These are phyloP conservation scores for Dolichoris vasculosae DNA, from an alignment of 1,140 invertebrate genomes.

Conservation along the genomic window DNA sequence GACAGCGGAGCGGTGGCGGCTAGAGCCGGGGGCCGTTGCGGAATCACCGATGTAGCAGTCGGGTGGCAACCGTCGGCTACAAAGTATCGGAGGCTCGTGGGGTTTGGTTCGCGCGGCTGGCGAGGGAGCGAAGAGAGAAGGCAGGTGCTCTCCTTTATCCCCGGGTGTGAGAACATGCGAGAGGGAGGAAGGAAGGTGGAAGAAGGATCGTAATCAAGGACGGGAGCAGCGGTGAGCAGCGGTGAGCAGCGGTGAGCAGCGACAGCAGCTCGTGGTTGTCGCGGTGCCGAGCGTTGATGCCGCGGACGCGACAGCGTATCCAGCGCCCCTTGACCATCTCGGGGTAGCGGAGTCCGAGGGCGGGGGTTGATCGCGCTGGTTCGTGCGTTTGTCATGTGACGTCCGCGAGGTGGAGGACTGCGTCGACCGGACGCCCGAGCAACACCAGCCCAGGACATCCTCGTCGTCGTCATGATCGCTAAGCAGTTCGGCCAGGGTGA, in stretches of 20 bases:
- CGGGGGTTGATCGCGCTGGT: background rate
- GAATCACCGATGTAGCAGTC: slow-evolving; percentile 58
- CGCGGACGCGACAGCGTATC: background rate
- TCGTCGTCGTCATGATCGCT: slow-evolving; percentile 64
- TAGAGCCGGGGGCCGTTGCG: background rate
- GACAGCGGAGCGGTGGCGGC: background rate
- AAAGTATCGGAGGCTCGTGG: background rate
- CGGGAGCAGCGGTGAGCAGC: background rate
- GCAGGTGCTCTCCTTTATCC: slow-evolving; percentile 4
- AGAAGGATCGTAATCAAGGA: background rate
- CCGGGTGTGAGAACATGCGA: slow-evolving; percentile 4
- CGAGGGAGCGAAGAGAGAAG: background rate
- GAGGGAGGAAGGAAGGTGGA: background rate
- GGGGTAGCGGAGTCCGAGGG: too few relatives aligned
- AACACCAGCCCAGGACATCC: background rate
- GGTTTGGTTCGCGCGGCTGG: background rate
- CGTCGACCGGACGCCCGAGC: background rate
- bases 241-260: background rate
- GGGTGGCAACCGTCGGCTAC: slow-evolving; percentile 66
- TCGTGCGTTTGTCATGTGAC: slow-evolving; percentile 50
- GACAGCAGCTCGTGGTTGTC: too few relatives aligned
- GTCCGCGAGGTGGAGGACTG: background rate
- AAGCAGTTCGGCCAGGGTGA: slow-evolving; percentile 70
- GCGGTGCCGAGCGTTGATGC: background rate
- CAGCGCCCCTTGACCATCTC: background rate